Conservation (phyloP, 1,140 invertebrate species). For the Tribolium castaneum region DNA sequence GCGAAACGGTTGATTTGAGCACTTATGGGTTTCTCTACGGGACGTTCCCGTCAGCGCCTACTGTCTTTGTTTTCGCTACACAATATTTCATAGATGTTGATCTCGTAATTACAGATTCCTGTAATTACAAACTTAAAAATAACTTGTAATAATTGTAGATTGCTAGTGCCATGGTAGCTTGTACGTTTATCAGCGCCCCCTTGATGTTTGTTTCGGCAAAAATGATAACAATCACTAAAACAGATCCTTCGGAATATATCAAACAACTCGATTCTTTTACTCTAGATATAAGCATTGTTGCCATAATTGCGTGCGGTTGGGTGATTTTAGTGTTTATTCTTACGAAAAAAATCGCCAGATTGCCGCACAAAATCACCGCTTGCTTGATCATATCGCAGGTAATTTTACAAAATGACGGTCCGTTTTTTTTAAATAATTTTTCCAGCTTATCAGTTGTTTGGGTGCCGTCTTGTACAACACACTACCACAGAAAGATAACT, state of each 20-base stretch:
- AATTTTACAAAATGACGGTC: constrained; percentile 52
- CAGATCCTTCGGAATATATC: constrained; percentile 76
- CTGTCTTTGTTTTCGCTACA: constrained; percentile 93
- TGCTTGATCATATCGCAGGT: constrained; percentile 85
- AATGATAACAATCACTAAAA: constrained; percentile 83
- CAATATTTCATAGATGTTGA: constrained; percentile 89
- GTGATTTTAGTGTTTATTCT: constrained; percentile 81
- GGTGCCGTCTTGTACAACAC: constrained; percentile 78
- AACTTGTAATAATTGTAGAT: constrained; percentile 70
- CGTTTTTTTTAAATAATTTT: not conserved
- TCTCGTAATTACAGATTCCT: constrained; percentile 71
- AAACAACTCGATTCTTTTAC: constrained; percentile 82
- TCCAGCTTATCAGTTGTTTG: constrained; percentile 65
- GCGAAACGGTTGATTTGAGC: constrained; percentile 82
- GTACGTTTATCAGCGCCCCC: constrained; percentile 93
- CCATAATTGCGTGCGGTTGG: constrained; percentile 81
- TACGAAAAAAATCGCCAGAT: constrained; percentile 79
- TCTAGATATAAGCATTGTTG: constrained; percentile 84
- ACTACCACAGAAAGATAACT: constrained; percentile 65
- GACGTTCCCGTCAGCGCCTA: constrained; percentile 94
- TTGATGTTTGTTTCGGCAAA: constrained; percentile 96
- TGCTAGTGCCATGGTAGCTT: constrained; percentile 91
- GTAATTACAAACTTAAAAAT: not conserved
- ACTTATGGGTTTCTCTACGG: constrained; percentile 97
- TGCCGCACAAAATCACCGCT: constrained; percentile 86